These are phyloP conservation scores for Pycnonotus jocosus DNA, from an alignment of 2,113 vertebrate species.

Conservation along the genomic window DNA sequence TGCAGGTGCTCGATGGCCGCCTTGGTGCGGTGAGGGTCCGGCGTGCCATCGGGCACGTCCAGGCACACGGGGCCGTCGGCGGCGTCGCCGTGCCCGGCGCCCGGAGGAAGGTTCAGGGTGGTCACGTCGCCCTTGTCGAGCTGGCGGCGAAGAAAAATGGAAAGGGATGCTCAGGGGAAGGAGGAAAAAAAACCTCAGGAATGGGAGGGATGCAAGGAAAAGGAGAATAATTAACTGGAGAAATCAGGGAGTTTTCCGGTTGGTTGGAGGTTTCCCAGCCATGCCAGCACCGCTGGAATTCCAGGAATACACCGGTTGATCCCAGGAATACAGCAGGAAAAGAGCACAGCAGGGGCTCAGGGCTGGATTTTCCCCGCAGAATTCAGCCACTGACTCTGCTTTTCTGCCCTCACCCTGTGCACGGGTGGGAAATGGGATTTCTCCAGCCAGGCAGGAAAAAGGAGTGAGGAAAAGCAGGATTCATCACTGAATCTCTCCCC, in stretches of 20 bases:
- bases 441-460: background rate
- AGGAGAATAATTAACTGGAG: background rate
- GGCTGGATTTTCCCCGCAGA: background rate
- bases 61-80: conserved; percentile 86
- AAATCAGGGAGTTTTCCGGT: rapidly evolving
- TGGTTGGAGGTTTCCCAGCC: background rate
- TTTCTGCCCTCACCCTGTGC: rapidly evolving
- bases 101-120: conserved; percentile 77
- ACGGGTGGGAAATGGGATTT: rapidly evolving
- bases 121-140: conserved; percentile 91
- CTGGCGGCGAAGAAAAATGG: conserved; percentile 49
- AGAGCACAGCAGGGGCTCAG: rapidly evolving
- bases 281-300: background rate
- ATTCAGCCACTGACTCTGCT: background rate
- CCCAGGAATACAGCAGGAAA: background rate
- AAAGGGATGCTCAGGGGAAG: background rate
- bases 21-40: conserved; percentile 88
- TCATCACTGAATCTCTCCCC: background rate
- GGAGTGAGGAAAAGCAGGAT: background rate
- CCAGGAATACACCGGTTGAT: background rate
- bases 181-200: rapidly evolving
- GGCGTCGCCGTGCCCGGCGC: conserved; percentile 81
- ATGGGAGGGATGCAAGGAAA: too few relatives aligned
- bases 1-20: conserved; percentile 93
- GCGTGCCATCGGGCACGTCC: conserved; percentile 80